These are phyloP conservation scores for Luehdorfia chinensis DNA, from an alignment of 1,140 invertebrate genomes.

Conservation along the genomic window DNA sequence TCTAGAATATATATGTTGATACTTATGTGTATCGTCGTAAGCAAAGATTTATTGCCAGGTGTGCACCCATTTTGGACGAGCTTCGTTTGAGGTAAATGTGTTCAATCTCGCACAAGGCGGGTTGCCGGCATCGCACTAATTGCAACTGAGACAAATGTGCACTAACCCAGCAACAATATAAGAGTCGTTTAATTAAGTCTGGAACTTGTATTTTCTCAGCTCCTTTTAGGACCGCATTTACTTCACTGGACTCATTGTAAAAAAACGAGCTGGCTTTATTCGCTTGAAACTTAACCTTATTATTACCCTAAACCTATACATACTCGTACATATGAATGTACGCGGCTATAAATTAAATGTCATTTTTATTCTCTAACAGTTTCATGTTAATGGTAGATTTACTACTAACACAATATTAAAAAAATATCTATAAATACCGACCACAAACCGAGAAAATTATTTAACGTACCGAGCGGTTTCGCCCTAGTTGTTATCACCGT, in stretches of 20 bases:
- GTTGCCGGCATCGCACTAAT: constrained; percentile 17
- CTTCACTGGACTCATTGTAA: background rate
- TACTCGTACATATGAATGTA: background rate
- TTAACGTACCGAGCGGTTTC: no score
- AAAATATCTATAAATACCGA: no score
- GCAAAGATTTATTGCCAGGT: constrained; percentile 6
- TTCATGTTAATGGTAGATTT: constrained; percentile 18
- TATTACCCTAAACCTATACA: no score
- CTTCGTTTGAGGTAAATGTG: constrained; percentile 18
- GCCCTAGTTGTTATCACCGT: no score
- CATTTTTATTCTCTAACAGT: background rate
- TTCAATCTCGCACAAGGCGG: constrained; percentile 18
- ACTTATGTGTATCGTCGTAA: constrained; percentile 1
- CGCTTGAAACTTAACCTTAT: no score
- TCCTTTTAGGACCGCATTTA: background rate
- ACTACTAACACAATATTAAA: no score
- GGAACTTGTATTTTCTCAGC: constrained; percentile 1
- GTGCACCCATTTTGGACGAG: constrained; percentile 1
- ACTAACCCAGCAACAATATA: constrained; percentile 18
- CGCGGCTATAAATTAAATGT: no score
- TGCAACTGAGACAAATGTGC: constrained; percentile 21
- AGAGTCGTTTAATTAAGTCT: constrained; percentile 17
- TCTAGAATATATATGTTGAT: background rate
- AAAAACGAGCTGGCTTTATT: background rate
- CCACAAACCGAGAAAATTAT: no score